Evolutionary conservation across 2,113 vertebrate genomes (phyloP).

Genomic region (Poicephalus meyeri): DNA sequence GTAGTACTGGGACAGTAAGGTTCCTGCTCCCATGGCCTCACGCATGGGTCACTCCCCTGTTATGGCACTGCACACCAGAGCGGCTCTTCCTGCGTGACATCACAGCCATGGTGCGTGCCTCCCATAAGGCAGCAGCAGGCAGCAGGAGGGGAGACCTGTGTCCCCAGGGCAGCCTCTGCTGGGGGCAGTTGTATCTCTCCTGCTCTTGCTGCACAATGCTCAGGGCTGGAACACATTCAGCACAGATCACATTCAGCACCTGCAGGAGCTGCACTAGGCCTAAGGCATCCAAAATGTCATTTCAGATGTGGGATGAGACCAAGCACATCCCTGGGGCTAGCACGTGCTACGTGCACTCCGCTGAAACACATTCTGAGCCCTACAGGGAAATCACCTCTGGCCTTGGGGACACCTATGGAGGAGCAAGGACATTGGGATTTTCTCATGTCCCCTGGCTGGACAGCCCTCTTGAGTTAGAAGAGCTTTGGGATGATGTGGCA

Average conservation of each 20-base stretch:
- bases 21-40: not conserved
- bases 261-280: not conserved
- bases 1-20: not conserved
- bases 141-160: not conserved
- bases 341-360: not conserved
- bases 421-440: not conserved
- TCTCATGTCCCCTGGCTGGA: not conserved
- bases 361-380: not conserved
- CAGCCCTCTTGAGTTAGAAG: not conserved
- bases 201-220: rapidly evolving
- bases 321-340: not conserved
- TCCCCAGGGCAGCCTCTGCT: not conserved
- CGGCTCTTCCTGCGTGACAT: not conserved
- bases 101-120: rapidly evolving
- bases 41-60: rapidly evolving
- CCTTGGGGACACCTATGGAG: not conserved
- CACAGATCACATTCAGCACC: not conserved
- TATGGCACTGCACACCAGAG: not conserved
- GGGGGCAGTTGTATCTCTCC: not conserved
- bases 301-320: not conserved
- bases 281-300: not conserved
- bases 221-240: not conserved
- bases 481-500: not conserved
- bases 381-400: not conserved
- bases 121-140: not conserved